Percentiles rank a stretch among this genome's conserved stretches.
Conservation (phyloP, 2,888 invertebrate species). For the Muscina levida region DNA sequence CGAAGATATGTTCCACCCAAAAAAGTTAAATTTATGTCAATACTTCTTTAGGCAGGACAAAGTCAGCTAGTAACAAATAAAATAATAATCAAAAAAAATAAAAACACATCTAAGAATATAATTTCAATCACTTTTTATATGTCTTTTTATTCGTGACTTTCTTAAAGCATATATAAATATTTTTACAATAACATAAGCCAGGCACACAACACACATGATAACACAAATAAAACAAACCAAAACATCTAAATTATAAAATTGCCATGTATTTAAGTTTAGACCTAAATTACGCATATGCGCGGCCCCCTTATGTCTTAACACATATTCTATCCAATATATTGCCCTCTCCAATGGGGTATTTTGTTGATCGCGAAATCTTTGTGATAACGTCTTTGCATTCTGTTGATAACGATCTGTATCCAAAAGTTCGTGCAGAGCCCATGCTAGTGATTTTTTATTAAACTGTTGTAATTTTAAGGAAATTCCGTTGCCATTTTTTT, state of each 20-base stretch:
- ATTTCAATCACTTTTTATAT: constrained; percentile 1
- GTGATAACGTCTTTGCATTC: neutral
- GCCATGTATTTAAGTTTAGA: neutral
- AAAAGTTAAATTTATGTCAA: no score
- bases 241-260: constrained; percentile 35
- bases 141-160: neutral
- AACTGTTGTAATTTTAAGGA: neutral
- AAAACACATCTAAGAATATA: no score
- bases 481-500: constrained; percentile 42
- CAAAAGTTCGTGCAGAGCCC: neutral
- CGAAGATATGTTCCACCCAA: no score
- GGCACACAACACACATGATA: neutral
- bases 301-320: neutral
- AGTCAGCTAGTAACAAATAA: no score
- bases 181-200: neutral
- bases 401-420: neutral
- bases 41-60: no score
- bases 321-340: constrained; percentile 14
- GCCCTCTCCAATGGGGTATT: constrained; percentile 12
- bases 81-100: no score
- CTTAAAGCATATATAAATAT: neutral
- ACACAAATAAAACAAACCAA: neutral
- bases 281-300: constrained; percentile 14
- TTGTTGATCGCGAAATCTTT: constrained; percentile 32
- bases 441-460: neutral